Evolutionary conservation across 2,797 vertebrate species (phyloP).

Genomic region (Oryzias dopingdopingensis): DNA sequence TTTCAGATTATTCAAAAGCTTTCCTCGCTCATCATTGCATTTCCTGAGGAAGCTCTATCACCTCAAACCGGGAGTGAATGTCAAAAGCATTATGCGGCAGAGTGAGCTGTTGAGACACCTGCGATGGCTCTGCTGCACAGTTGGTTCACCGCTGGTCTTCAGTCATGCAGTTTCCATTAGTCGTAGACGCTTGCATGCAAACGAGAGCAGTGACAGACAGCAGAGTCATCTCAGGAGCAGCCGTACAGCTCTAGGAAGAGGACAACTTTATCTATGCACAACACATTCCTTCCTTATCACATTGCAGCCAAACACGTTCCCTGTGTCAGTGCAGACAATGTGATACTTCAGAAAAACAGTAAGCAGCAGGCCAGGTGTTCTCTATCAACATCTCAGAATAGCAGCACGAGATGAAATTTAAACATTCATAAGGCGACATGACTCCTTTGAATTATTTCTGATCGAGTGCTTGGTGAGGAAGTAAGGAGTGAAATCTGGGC

Average conservation of each 20-base stretch:
- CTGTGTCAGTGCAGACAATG: slow-evolving; percentile 37
- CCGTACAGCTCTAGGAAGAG: slow-evolving; percentile 33
- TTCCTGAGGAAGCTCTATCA: slow-evolving; percentile 21
- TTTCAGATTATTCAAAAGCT: background rate
- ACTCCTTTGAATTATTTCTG: slow-evolving; percentile 40
- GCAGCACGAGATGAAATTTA: slow-evolving; percentile 47
- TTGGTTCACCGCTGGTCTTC: slow-evolving; percentile 41
- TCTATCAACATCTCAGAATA: slow-evolving; percentile 37
- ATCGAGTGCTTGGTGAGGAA: slow-evolving; percentile 28
- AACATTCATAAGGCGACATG: slow-evolving; percentile 44
- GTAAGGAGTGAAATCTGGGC: slow-evolving; percentile 38
- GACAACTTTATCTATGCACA: slow-evolving; percentile 55
- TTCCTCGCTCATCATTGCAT: slow-evolving; percentile 13
- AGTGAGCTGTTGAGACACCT: slow-evolving; percentile 53
- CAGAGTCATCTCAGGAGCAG: slow-evolving; percentile 39
- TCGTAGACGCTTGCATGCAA: slow-evolving; percentile 44
- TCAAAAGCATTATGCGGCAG: slow-evolving; percentile 30
- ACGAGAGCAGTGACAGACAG: slow-evolving; percentile 38
- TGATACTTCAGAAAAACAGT: slow-evolving; percentile 32
- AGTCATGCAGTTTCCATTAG: slow-evolving; percentile 52
- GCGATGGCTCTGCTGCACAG: slow-evolving; percentile 37
- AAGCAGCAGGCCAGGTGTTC: slow-evolving; percentile 30
- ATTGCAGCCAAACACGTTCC: slow-evolving; percentile 46
- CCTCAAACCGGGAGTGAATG: slow-evolving; percentile 43
- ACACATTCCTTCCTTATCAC: slow-evolving; percentile 68